Conservation (phyloP, 1,140 invertebrate genomes). For the Drosophila arawakana region DNA sequence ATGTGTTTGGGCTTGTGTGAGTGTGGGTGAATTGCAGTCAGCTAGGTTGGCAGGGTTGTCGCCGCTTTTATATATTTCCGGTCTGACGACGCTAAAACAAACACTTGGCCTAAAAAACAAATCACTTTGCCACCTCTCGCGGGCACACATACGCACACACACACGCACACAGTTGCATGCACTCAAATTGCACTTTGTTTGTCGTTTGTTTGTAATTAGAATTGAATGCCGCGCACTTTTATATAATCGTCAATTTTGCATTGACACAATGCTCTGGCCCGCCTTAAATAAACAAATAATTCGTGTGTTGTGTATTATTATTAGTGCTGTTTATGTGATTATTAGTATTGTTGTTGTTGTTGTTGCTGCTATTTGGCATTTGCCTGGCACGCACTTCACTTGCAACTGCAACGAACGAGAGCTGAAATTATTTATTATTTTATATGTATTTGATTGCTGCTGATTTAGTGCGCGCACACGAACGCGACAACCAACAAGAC, state of each 20-base stretch:
- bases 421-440: slow-evolving; percentile 37
- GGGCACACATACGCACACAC: slow-evolving; percentile 8
- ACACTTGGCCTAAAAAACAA: slow-evolving; percentile 60
- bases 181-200: slow-evolving; percentile 52
- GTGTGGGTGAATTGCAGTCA: slow-evolving; percentile 7
- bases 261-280: slow-evolving; percentile 47
- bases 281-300: slow-evolving; percentile 43
- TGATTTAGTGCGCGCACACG: slow-evolving; percentile 72
- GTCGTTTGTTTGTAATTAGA: slow-evolving; percentile 66
- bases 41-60: slow-evolving; percentile 39
- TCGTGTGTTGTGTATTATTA: slow-evolving; percentile 8
- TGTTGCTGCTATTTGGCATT: slow-evolving; percentile 12
- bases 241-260: slow-evolving; percentile 54
- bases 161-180: slow-evolving; percentile 21
- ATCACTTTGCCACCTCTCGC: slow-evolving; percentile 47
- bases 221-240: slow-evolving; percentile 72
- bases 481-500: slow-evolving; percentile 81
- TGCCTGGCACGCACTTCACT: slow-evolving; percentile 48
- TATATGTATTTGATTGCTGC: slow-evolving; percentile 46
- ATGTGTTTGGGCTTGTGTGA: neutral
- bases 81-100: slow-evolving; percentile 39
- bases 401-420: slow-evolving; percentile 46
- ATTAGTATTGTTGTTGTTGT: slow-evolving; percentile 16
- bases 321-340: slow-evolving; percentile 19
- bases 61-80: slow-evolving; percentile 43